Percentiles rank a stretch among this genome's conserved stretches.
These are phyloP conservation scores for Morpho deidamia DNA, from an alignment of 2,888 invertebrate genomes.

Conservation along the genomic window DNA sequence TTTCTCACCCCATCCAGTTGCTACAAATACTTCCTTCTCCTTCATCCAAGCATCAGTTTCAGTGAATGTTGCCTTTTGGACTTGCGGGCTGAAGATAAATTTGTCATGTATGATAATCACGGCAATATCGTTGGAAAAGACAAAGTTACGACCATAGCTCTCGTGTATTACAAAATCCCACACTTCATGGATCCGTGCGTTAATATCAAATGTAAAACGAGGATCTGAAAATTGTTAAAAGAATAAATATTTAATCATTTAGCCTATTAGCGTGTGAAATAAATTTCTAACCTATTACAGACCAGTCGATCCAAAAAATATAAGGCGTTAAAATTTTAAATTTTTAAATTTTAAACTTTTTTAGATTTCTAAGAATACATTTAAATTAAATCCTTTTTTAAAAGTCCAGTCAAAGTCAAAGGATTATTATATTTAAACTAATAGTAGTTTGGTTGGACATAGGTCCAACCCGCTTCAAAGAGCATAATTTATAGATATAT, in stretches of 20 bases:
- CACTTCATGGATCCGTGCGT: conserved; percentile 27
- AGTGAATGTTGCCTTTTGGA: conserved; percentile 29
- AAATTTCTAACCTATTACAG: too few relatives aligned
- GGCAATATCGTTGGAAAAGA: conserved; percentile 37
- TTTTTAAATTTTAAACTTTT: not conserved
- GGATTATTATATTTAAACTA: too few relatives aligned
- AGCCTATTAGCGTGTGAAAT: not conserved
- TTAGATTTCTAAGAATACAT: too few relatives aligned
- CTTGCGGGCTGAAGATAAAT: conserved; percentile 26
- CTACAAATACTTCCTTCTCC: conserved; percentile 33
- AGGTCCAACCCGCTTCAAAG: too few relatives aligned
- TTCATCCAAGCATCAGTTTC: conserved; percentile 33
- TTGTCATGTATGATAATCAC: conserved; percentile 32
- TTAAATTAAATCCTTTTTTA: too few relatives aligned
- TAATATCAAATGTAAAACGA: conserved; percentile 29
- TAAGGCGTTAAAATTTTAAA: not conserved
- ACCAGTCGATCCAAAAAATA: too few relatives aligned
- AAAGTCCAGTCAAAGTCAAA: too few relatives aligned
- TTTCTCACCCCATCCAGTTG: conserved; percentile 41
- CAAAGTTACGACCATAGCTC: conserved; percentile 27
- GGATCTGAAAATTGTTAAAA: conserved; percentile 29
- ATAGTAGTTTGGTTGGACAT: too few relatives aligned
- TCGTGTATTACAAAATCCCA: conserved; percentile 35
- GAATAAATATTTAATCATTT: not conserved
- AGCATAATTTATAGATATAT: too few relatives aligned